Conservation (phyloP, 2,888 invertebrate genomes). For the Spatulosminthurus flaviceps region DNA sequence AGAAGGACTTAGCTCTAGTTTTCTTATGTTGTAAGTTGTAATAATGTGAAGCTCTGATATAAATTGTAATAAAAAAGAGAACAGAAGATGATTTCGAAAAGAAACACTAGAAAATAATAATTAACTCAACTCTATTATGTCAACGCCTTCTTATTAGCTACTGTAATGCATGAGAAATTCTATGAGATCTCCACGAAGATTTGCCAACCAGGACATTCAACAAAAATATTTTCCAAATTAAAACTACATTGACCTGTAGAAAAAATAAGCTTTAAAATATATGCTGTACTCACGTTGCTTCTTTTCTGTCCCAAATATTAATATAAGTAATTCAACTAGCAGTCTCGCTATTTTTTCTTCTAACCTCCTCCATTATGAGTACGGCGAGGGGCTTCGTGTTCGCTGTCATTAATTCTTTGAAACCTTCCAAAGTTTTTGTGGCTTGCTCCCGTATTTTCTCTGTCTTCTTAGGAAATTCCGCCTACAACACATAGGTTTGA, state of each 20-base stretch:
- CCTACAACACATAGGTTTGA: no score
- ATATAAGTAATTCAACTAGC: not conserved
- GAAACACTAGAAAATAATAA: not conserved
- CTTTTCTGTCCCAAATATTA: not conserved
- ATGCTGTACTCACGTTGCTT: not conserved
- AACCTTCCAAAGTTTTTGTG: constrained; percentile 22
- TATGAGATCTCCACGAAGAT: not conserved
- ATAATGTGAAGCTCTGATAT: no score
- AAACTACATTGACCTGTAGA: not conserved
- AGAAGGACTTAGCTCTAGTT: no score
- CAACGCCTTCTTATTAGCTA: no score
- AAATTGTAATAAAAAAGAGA: not conserved
- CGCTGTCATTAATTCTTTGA: constrained; percentile 32
- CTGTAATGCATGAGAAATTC: no score
- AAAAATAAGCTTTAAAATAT: not conserved
- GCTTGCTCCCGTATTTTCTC: constrained; percentile 33
- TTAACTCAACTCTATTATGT: no score
- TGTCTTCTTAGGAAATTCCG: constrained; percentile 11
- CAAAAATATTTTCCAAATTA: not conserved
- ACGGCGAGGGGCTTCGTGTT: constrained; percentile 42
- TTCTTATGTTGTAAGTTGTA: no score
- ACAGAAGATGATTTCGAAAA: not conserved
- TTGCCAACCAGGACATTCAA: not conserved
- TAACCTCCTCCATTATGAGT: constrained; percentile 40
- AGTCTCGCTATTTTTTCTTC: constrained; percentile 10